Evolutionary conservation across 1,140 invertebrate genomes (phyloP).

Genomic region (Aphelenchoides besseyi): DNA sequence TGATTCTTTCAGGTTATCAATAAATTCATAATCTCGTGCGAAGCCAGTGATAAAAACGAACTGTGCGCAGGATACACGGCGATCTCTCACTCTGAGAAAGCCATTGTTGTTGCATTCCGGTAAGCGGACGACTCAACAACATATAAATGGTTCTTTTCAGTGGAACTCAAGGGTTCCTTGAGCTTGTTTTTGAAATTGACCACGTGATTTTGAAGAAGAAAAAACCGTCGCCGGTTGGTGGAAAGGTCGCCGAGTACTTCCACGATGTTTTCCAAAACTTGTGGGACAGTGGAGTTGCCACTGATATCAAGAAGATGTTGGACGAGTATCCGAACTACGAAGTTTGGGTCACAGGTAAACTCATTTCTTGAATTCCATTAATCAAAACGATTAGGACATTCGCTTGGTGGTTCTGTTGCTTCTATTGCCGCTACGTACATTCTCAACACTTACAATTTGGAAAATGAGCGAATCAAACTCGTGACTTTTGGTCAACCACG

Average conservation of each 20-base stretch:
- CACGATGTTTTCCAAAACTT: constrained; percentile 39
- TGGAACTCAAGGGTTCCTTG: constrained; percentile 46
- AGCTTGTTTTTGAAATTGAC: constrained; percentile 43
- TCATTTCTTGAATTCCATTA: too few species aligned
- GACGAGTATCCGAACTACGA: constrained; percentile 44
- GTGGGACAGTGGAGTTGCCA: constrained; percentile 42
- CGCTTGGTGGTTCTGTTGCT: constrained; percentile 48
- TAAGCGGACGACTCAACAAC: constrained; percentile 4
- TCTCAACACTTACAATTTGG: constrained; percentile 18
- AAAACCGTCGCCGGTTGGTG: constrained; percentile 32
- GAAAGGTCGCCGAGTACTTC: constrained; percentile 46
- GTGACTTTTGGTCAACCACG: constrained; percentile 52
- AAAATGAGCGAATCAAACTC: constrained; percentile 34
- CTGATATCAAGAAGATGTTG: constrained; percentile 32
- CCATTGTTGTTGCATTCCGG: constrained; percentile 47
- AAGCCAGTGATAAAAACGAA: constrained; percentile 34
- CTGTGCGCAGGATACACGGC: constrained; percentile 49
- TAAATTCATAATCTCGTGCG: constrained; percentile 36
- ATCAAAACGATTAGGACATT: too few species aligned
- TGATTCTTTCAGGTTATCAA: constrained; percentile 34
- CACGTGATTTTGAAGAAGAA: constrained; percentile 39
- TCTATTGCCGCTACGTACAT: constrained; percentile 42
- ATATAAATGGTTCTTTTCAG: constrained; percentile 27
- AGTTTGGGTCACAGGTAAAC: constrained; percentile 53
- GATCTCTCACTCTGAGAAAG: constrained; percentile 31